A percentile compares a stretch with the other conserved stretches of the same genome.
These are phyloP conservation scores for Eulemur rubriventer DNA, from an alignment of 2,797 vertebrate genomes.

Conservation along the genomic window DNA sequence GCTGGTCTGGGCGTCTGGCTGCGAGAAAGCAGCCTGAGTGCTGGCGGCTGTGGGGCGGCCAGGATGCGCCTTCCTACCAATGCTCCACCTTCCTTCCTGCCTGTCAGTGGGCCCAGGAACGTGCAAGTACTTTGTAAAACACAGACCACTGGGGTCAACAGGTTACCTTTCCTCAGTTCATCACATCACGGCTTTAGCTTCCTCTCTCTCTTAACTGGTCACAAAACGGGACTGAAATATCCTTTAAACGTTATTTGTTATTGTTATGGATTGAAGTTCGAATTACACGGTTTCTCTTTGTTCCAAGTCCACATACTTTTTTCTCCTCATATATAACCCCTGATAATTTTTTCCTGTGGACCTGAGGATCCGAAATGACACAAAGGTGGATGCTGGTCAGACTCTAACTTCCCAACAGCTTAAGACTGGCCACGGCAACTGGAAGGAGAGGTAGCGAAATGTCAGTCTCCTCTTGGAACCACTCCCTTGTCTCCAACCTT, in stretches of 20 bases:
- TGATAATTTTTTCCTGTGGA: background rate
- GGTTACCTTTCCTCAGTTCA: background rate
- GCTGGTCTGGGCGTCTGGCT: fast-evolving
- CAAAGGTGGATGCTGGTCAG: background rate
- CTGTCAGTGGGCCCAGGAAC: background rate
- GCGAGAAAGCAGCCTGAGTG: background rate
- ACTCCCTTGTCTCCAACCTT: background rate
- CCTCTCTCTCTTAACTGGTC: background rate
- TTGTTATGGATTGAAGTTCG: background rate
- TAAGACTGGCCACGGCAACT: background rate
- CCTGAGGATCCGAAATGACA: background rate
- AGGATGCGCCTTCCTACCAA: fast-evolving
- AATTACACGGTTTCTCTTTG: background rate
- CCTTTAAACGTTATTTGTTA: background rate
- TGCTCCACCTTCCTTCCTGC: background rate
- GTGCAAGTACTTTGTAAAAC: background rate
- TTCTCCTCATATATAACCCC: background rate
- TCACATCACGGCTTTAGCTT: background rate
- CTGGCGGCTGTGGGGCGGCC: background rate
- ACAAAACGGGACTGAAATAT: background rate
- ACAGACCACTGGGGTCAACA: background rate
- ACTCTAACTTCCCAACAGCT: background rate
- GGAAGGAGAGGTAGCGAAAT: background rate
- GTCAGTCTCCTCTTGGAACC: background rate
- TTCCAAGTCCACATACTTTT: background rate